Base-by-base conservation (phyloP, 1,140 invertebrate genomes). In the Chironomus striatipennis region DNA sequence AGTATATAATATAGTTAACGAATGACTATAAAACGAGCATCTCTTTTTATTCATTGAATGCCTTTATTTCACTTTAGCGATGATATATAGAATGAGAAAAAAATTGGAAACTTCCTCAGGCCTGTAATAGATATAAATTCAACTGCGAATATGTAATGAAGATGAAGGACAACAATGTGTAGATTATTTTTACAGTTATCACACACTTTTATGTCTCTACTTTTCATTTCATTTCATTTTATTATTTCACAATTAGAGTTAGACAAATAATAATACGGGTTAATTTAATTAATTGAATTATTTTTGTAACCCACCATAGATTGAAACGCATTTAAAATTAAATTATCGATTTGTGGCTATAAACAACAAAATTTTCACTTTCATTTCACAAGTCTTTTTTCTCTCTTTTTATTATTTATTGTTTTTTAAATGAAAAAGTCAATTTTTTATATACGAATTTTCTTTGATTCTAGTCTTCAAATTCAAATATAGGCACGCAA, bases 351-450 rank as follows among this genome's bases (percentile, higher is more conserved):
- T n/a, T n/a, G 47, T 15, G 12, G 24, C n/a, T 57, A 15, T 57
- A 12, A 57, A 15, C n/a, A 15, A 57, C 12, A 57, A 67, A 70
- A 70, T 20, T 70, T 70, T 70, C 65, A 70, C 65, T 70, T 70
- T 70, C 65, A 21, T 70, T 70, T 70, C 20, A 70, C 24, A 34
- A 34, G 24, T 34, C 24, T 34, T 34, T n/a, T n/a, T n/a, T n/a
- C n/a, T n/a, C n/a, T n/a, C n/a, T n/a, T n/a, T n/a, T n/a, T n/a
- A 34, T 34, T 34, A 2, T 34, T 34, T 34, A 34, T n/a, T 34
- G 24, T 34, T 34, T 34, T 34, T 34, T 34, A 34, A 34, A 34
- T 34, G 24, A 34, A 34, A 34, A 34, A 34, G 24, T 34, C 24
- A 34, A 34, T 34, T 34, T n/a, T 34, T 34, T 34, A 34, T 34